phyloP scores from a whole-genome alignment of 2,113 vertebrate species.

The Nymphicus hollandicus region DNA sequence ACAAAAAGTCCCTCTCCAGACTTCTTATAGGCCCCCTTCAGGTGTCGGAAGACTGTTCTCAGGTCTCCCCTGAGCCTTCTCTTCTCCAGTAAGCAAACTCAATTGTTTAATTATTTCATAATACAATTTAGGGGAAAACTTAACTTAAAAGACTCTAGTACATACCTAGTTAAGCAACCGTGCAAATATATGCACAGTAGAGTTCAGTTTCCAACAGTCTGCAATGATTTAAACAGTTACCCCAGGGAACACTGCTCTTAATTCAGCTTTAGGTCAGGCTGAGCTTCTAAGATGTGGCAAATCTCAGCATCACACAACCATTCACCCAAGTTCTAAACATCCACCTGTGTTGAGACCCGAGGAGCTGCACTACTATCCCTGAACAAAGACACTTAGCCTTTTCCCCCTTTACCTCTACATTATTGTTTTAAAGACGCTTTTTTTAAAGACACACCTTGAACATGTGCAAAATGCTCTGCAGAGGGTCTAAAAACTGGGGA shows the following conservation, averaged over 20 bases:
- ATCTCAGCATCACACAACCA: neutral
- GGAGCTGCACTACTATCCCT: neutral
- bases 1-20: neutral
- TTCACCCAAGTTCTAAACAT: neutral
- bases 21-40: neutral
- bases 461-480: neutral
- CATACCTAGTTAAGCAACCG: neutral
- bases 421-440: neutral
- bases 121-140: neutral
- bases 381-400: neutral
- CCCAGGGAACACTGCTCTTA: neutral
- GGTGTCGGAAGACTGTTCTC: neutral
- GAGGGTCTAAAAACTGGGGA: neutral
- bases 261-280: neutral
- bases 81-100: neutral
- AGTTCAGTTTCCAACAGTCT: neutral
- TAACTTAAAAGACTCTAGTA: neutral
- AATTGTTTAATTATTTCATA: neutral
- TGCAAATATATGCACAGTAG: neutral
- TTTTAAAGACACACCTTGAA: neutral
- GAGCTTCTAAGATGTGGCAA: neutral
- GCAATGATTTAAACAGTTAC: neutral
- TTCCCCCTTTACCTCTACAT: neutral
- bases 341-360: rapidly evolving
- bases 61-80: neutral